Percentiles rank a stretch among this genome's conserved stretches.
phyloP scores from a whole-genome alignment of 1,140 invertebrate species.

The Zaprionus taronus region DNA sequence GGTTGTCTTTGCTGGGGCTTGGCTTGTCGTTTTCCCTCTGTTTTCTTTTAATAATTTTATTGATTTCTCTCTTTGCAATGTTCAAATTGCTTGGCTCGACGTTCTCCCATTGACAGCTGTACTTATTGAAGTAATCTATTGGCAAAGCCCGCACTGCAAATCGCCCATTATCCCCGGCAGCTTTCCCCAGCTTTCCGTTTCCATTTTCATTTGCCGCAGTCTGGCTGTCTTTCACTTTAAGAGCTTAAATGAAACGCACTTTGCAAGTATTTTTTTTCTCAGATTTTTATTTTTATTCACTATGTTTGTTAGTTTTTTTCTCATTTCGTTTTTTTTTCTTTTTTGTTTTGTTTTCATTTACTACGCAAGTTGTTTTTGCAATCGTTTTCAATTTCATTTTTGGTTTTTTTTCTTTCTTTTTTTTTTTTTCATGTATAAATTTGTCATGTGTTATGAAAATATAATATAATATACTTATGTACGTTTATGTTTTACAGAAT shows the following conservation, averaged over 20 bases:
- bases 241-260: slow-evolving; percentile 61
- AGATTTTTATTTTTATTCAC: slow-evolving; percentile 81
- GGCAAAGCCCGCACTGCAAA: slow-evolving; percentile 41
- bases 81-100: slow-evolving; percentile 46
- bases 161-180: slow-evolving; percentile 44
- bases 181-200: slow-evolving; percentile 31
- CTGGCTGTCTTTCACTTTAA: slow-evolving; percentile 2
- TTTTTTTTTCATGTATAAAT: slow-evolving; percentile 73
- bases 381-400: slow-evolving; percentile 57
- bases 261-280: slow-evolving; percentile 64
- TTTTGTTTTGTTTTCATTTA: slow-evolving; percentile 69
- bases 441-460: slow-evolving; percentile 83
- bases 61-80: slow-evolving; percentile 31
- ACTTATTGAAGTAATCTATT: slow-evolving; percentile 55
- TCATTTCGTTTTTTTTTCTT: slow-evolving; percentile 66
- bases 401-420: slow-evolving; percentile 2
- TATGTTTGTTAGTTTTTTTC: slow-evolving; percentile 64
- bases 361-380: slow-evolving; percentile 78
- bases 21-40: slow-evolving; percentile 11
- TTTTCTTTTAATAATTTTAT: slow-evolving; percentile 45
- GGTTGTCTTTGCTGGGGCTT: neutral
- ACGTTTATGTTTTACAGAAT: slow-evolving; percentile 81
- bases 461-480: slow-evolving; percentile 83
- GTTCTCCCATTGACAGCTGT: slow-evolving; percentile 44
- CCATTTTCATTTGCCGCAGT: neutral